Base-by-base conservation (phyloP, 2,113 vertebrate species). In the Tympanuchus pallidicinctus region DNA sequence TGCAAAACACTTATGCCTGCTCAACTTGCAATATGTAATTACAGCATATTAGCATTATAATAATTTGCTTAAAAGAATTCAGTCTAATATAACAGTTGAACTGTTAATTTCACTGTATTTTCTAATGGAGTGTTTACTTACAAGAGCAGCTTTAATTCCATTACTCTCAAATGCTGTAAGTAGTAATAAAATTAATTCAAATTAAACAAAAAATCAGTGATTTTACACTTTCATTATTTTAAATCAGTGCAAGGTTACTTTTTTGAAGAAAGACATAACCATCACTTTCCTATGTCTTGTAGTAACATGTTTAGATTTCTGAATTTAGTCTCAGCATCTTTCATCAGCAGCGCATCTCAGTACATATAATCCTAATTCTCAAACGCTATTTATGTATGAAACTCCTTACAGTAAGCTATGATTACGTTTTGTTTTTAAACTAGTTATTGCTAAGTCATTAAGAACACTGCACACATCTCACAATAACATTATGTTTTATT, bases 401-500 rank as follows among this genome's bases (percentile, higher is more conserved):
- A 8, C 3, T 34, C 67, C 19, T 28, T 11, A 88, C 59, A 57
- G 4, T 25, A 54, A 63, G 7, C 8, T 9, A 40, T 17, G 11
- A 27, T 77, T 54, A 8, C 8, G 5, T 4, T 15, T 24, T 43
- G 13, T 34, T 24, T 52, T 6, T 43, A 8, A 65, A 22, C 47
- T 34, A 86, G 12, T 28, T 64, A 40, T n/a, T 56, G 14, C 19
- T n/a, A 88, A 92, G 25, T 15, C 25, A 97, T 69, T 82, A 61
- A 95, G 30, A 70, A 96, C 66, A 4, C 72, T 89, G 74, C 92
- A 11, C 45, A 64, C 43, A 63, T 89, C 45, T 80, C 90, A 95
- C 95, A 97, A 87, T 95, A 96, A 96, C 88, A 96, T 94, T 89
- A 92, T 92, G 43, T 97, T 98, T 98, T 98, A 98, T 98, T 98